Conservation (phyloP, 2,113 vertebrate species). For the Zosterops hypoxanthus region DNA sequence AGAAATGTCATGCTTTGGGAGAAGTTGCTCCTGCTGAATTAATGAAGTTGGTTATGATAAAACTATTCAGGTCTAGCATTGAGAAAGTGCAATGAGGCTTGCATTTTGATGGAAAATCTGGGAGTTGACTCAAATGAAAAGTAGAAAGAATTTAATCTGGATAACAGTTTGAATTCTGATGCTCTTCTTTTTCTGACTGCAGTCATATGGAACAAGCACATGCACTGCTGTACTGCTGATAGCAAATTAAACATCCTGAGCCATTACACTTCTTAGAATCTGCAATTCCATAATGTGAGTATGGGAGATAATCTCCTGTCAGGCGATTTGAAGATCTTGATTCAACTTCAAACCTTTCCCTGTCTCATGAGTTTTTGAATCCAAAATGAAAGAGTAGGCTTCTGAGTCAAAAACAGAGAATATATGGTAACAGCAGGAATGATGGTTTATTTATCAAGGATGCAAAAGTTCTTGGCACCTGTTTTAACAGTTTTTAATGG, state of each 20-base stretch:
- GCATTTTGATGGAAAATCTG: slow-evolving; percentile 29
- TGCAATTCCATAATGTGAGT: neutral
- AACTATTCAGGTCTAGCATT: neutral
- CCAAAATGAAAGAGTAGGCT: neutral
- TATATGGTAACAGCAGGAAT: neutral
- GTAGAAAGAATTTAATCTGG: neutral
- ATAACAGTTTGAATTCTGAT: neutral
- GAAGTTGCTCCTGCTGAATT: neutral
- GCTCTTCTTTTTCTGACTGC: neutral
- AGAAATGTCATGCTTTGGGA: slow-evolving; percentile 30
- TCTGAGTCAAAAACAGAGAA: neutral
- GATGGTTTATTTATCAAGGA: neutral
- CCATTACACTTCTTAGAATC: neutral
- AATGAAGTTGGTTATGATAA: slow-evolving; percentile 30
- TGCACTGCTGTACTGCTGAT: neutral
- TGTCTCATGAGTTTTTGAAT: neutral
- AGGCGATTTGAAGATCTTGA: neutral
- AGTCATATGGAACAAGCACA: neutral
- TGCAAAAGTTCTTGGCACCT: neutral
- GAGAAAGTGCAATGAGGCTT: neutral
- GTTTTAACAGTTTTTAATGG: neutral
- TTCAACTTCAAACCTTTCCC: neutral
- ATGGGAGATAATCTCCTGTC: neutral
- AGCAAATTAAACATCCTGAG: neutral
- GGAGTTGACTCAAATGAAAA: neutral